Conservation (phyloP, 2,797 vertebrate species). For the Sebastes jordani region DNA sequence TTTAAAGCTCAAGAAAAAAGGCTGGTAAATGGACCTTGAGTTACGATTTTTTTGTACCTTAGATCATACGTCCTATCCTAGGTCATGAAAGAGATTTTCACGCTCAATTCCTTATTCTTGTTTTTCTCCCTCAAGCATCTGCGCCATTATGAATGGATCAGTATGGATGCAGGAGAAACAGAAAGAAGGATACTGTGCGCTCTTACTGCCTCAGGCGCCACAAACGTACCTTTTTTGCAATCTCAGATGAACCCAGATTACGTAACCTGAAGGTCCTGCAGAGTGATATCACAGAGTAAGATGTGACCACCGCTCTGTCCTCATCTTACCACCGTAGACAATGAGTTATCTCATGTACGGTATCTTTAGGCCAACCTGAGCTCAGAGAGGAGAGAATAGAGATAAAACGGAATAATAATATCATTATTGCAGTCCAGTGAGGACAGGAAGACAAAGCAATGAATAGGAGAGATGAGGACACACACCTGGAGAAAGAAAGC, state of each 20-base stretch:
- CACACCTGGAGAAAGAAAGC: constrained; percentile 25
- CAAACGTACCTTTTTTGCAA: constrained; percentile 15
- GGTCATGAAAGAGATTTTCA: background rate
- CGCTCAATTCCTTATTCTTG: background rate
- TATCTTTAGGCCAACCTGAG: constrained; percentile 23
- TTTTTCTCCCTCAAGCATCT: background rate
- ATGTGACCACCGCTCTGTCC: constrained; percentile 31
- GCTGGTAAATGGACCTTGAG: too few species aligned
- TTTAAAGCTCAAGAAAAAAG: background rate
- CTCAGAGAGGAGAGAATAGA: constrained; percentile 14
- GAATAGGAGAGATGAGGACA: constrained; percentile 29
- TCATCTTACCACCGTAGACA: constrained; percentile 27
- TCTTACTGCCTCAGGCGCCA: background rate
- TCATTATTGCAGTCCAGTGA: constrained; percentile 18
- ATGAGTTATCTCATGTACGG: constrained; percentile 30
- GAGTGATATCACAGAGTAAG: constrained; percentile 13
- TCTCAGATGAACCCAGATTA: constrained; percentile 45
- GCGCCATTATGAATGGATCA: background rate
- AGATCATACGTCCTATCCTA: background rate
- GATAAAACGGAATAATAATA: constrained; percentile 32
- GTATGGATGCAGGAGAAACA: background rate
- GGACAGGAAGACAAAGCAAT: constrained; percentile 30
- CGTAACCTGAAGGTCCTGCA: constrained; percentile 7
- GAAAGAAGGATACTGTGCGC: background rate
- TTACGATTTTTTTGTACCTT: background rate